Base-by-base conservation (phyloP, 2,888 invertebrate species). In the Nezara viridula region DNA sequence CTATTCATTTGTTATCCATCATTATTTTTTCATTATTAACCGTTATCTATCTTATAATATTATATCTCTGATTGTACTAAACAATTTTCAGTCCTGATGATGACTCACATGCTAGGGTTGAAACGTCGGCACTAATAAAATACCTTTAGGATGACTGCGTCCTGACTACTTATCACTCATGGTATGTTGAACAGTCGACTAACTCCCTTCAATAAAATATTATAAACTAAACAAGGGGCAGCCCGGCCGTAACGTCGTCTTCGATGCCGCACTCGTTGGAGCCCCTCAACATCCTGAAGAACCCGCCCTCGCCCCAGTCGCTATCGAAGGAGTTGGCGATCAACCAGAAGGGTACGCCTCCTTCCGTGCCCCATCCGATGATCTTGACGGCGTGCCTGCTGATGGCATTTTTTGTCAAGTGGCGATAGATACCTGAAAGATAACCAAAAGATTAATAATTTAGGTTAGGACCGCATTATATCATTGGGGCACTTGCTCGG, bases 271-370 rank as follows among this genome's bases (percentile, higher is more conserved):
- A 96, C 91, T 96, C 96, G 92, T 96, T 95, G 90, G 93, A 92
- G 7, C 98, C 98, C 89, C 98, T 95, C 40, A 96, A 93, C 91
- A 98, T 98, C 93, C 97, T 97, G 94, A 98, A 98, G 93, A 94
- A 97, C 7, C 97, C 97, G 92, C 95, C 94, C 92, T 96, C 95
- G 91, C 98, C 98, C 98, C 98, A 98, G 93, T 98, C 98, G 0
- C 94, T 94, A 93, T 98, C 98, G 98, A 98, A 98, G 0, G 97
- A 97, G 94, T 98, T 98, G 88, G 97, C 97, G 91, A 97, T 95
- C 32, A 97, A 94, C 98, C 98, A 98, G 93, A 98, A 98, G 88
- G 96, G 96, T 88, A 94, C 94, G 52, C 40, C 55, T 12, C 24
- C 32, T 32, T 86, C 24, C 16, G 52, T 37, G 73, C 98, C 98